Evolutionary conservation across 2,113 vertebrate species (phyloP).

Genomic region (Hippopotamus amphibius): DNA sequence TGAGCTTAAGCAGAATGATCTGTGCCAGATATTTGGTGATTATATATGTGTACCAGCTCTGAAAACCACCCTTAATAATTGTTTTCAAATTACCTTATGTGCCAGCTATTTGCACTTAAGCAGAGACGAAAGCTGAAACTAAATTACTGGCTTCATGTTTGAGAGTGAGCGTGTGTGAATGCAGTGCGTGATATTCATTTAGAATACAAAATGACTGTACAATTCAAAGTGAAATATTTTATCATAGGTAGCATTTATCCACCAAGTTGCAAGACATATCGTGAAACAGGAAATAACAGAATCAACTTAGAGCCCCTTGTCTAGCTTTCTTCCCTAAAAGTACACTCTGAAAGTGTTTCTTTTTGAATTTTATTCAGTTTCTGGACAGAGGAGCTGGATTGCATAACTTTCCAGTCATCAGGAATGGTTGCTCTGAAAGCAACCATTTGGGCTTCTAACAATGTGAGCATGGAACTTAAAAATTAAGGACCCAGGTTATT

Average conservation of each 20-base stretch:
- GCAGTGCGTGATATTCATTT: not conserved
- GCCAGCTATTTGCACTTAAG: conserved; percentile 51
- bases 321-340: not conserved
- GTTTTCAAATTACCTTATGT: conserved; percentile 58
- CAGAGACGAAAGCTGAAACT: conserved; percentile 50
- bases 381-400: not conserved
- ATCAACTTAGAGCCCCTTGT: not conserved
- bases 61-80: conserved; percentile 59
- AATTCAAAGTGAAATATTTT: conserved; percentile 51
- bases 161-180: conserved; percentile 5
- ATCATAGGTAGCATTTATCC: not conserved
- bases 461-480: not conserved
- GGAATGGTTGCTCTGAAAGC: conserved; percentile 12
- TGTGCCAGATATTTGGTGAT: not conserved
- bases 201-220: not conserved
- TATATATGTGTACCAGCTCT: not conserved
- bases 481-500: not conserved
- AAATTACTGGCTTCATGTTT: conserved; percentile 64
- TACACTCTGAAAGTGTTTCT: not conserved
- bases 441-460: not conserved
- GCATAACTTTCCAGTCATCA: not conserved
- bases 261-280: conserved; percentile 2
- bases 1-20: not conserved
- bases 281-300: conserved; percentile 48
- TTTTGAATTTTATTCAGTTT: conserved; percentile 49